Evolutionary conservation across 1,140 invertebrate genomes (phyloP).

Genomic region (Temnothorax nylanderi): DNA sequence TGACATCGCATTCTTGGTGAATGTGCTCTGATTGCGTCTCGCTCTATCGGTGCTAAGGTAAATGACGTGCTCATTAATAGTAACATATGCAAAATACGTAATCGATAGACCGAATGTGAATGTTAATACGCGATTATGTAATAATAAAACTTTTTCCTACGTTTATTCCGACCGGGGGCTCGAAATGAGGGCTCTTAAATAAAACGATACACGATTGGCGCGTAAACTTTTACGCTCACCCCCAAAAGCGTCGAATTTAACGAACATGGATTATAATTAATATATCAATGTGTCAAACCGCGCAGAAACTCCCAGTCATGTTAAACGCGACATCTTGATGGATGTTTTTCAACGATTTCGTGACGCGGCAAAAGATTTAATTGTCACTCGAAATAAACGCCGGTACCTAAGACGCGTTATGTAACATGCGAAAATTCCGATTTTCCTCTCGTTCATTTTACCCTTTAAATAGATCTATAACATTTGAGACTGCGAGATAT

Average conservation of each 20-base stretch:
- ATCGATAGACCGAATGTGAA: not conserved
- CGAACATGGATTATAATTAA: not conserved
- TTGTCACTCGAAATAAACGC: not conserved
- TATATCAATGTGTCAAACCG: not conserved
- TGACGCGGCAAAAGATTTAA: not conserved
- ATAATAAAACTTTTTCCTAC: not conserved
- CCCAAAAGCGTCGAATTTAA: not conserved
- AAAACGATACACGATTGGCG: not conserved
- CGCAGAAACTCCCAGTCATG: not conserved
- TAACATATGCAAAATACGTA: not conserved
- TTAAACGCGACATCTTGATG: not conserved
- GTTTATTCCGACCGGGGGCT: not conserved
- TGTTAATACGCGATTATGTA: not conserved
- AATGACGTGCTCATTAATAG: not conserved
- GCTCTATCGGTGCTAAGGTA: slow-evolving; percentile 16
- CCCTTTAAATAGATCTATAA: not conserved
- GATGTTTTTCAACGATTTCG: not conserved
- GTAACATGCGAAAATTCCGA: slow-evolving; percentile 11
- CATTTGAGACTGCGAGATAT: not conserved
- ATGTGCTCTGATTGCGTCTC: not conserved
- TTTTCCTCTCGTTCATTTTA: slow-evolving; percentile 6
- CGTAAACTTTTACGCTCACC: not conserved
- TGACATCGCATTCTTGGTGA: not conserved
- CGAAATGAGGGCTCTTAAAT: not conserved
- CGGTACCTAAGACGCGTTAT: not conserved